These are phyloP conservation scores for Sardinella longiceps DNA, from an alignment of 2,797 vertebrate genomes.

Conservation along the genomic window DNA sequence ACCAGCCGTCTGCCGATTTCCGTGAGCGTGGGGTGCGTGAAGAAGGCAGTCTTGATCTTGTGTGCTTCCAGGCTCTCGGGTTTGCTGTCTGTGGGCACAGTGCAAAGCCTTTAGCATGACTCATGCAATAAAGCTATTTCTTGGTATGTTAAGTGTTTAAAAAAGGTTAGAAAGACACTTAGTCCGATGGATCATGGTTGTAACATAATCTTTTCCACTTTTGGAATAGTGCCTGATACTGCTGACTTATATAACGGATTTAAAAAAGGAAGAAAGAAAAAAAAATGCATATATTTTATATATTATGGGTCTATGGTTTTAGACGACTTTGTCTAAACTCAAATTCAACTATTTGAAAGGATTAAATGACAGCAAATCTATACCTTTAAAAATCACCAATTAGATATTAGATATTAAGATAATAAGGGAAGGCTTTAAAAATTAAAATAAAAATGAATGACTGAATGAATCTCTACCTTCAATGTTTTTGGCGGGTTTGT, in stretches of 20 bases:
- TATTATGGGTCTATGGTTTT: too few species aligned
- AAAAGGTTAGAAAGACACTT: not conserved
- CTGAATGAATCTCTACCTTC: too few species aligned
- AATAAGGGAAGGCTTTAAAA: too few species aligned
- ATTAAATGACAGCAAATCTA: too few species aligned
- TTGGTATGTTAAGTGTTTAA: not conserved
- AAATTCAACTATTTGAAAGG: too few species aligned
- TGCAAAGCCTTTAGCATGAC: not conserved
- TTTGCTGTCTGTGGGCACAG: slow-evolving; percentile 83
- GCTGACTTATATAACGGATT: not conserved
- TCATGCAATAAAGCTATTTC: not conserved
- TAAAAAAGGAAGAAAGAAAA: too few species aligned
- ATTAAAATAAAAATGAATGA: too few species aligned
- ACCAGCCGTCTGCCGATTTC: slow-evolving; percentile 94
- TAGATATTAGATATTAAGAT: too few species aligned
- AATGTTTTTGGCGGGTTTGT: slow-evolving; percentile 93
- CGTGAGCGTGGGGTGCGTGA: slow-evolving; percentile 91
- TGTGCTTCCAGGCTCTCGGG: slow-evolving; percentile 94
- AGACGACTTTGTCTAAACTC: too few species aligned
- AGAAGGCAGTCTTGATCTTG: slow-evolving; percentile 93
- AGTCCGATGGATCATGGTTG: not conserved
- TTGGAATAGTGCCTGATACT: not conserved
- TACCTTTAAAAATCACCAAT: too few species aligned
- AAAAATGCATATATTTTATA: too few species aligned
- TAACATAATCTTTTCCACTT: not conserved